A percentile compares a stretch with the other conserved stretches of the same genome.
These are phyloP conservation scores for Pan troglodytes DNA, from an alignment of 2,113 vertebrate species.

Conservation along the genomic window DNA sequence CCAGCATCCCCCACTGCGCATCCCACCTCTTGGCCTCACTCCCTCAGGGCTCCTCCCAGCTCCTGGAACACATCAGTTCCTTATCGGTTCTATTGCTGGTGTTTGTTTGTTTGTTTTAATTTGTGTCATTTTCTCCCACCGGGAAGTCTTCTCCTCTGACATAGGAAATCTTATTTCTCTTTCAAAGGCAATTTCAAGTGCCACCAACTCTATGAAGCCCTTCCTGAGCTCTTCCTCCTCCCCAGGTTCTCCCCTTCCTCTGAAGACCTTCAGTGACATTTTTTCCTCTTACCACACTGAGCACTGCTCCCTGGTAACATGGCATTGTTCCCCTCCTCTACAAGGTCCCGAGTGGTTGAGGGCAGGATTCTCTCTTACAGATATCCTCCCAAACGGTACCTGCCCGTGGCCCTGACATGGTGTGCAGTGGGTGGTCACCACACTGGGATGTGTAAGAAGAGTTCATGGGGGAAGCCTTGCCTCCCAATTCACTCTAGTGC, in stretches of 20 bases:
- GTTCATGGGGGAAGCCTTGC: rapidly evolving
- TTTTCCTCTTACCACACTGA: not conserved
- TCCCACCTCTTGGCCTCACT: not conserved
- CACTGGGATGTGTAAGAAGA: not conserved
- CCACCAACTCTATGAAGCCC: not conserved
- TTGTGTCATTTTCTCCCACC: not conserved
- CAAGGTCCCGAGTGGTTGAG: not conserved
- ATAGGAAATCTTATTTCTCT: not conserved
- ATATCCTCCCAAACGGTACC: not conserved
- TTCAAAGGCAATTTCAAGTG: not conserved
- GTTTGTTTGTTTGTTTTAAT: not conserved
- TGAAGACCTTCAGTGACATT: not conserved
- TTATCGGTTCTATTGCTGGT: not conserved
- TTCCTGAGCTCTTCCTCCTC: too few relatives aligned
- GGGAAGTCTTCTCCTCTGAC: not conserved
- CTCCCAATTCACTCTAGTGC: not conserved
- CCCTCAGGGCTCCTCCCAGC: not conserved
- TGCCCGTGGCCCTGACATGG: rapidly evolving
- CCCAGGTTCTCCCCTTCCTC: not conserved
- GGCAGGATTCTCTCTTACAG: not conserved
- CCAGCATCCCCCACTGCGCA: not conserved
- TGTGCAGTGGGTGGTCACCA: not conserved
- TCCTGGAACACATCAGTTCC: not conserved
- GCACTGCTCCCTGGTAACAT: not conserved
- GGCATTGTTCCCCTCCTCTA: not conserved